Conservation (phyloP, 2,888 invertebrate genomes). For the Argyra leucocephala region DNA sequence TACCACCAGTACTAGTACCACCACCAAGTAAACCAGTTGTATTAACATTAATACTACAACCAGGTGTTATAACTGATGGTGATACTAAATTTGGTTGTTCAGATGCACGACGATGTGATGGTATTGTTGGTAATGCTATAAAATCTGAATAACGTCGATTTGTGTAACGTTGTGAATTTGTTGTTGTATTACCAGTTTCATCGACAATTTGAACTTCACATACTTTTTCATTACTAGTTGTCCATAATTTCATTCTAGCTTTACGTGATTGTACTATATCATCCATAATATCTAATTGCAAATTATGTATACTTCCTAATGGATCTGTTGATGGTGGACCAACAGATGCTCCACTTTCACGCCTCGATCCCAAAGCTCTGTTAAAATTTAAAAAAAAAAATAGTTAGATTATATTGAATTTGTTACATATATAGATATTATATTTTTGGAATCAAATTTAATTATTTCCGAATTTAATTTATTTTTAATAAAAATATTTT, state of each 20-base stretch:
- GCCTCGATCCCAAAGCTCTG: slow-evolving; percentile 35
- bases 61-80: slow-evolving; percentile 30
- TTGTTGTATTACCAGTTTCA: slow-evolving; percentile 49
- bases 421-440: too few relatives aligned
- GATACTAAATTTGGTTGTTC: slow-evolving; percentile 54
- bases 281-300: slow-evolving; percentile 80
- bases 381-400: too few relatives aligned
- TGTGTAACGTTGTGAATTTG: slow-evolving; percentile 52
- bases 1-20: slow-evolving; percentile 31
- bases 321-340: slow-evolving; percentile 66
- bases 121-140: slow-evolving; percentile 49
- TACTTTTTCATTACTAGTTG: slow-evolving; percentile 67
- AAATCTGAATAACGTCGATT: slow-evolving; percentile 63
- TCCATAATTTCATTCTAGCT: slow-evolving; percentile 76
- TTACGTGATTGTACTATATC: slow-evolving; percentile 75
- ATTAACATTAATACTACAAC: slow-evolving; percentile 17
- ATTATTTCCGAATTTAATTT: too few relatives aligned
- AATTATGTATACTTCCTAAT: slow-evolving; percentile 68
- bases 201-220: slow-evolving; percentile 75
- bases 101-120: slow-evolving; percentile 56
- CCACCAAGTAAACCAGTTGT: slow-evolving; percentile 24
- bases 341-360: slow-evolving; percentile 41
- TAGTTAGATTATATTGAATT: too few relatives aligned
- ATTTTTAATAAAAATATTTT: too few relatives aligned
- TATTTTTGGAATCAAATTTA: too few relatives aligned